A percentile compares a stretch with the other conserved stretches of the same genome.
These are phyloP conservation scores for Columba guinea DNA, from an alignment of 2,797 vertebrate species.

Conservation along the genomic window DNA sequence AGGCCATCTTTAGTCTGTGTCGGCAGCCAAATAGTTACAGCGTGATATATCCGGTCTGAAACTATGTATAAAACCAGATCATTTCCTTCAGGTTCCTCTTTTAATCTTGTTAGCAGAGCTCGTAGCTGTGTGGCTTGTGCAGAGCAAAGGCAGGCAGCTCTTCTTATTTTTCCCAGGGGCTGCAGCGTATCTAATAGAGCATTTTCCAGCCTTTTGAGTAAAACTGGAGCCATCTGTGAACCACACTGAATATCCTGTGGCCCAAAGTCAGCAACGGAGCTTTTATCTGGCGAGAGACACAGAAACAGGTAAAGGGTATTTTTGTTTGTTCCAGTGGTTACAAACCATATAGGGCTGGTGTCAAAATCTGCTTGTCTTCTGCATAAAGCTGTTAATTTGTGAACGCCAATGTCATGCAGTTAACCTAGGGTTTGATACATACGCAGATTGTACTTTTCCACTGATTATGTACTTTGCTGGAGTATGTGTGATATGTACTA, in stretches of 20 bases:
- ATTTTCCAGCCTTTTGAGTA: not conserved
- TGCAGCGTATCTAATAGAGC: not conserved
- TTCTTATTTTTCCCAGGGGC: not conserved
- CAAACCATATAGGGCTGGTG: not conserved
- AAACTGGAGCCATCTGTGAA: not conserved
- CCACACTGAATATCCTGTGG: not conserved
- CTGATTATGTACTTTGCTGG: not conserved
- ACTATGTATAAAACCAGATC: not conserved
- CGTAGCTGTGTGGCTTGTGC: not conserved
- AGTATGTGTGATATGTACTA: not conserved
- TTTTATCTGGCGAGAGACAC: not conserved
- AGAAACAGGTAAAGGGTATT: conserved; percentile 16
- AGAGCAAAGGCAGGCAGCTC: not conserved
- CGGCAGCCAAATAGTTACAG: conserved; percentile 51
- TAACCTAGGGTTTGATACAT: not conserved
- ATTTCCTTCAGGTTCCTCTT: conserved; percentile 46
- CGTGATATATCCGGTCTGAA: not conserved
- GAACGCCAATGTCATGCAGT: not conserved
- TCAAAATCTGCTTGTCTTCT: not conserved
- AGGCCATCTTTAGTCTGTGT: not conserved
- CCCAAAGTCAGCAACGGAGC: not conserved
- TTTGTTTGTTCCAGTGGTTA: not conserved
- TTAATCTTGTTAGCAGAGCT: not conserved
- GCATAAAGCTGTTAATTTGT: not conserved
- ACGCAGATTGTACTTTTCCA: not conserved